A percentile compares a stretch with the other conserved stretches of the same genome.
Evolutionary conservation across 1,140 invertebrate species (phyloP).

Genomic region (Centruroides sculpturatus): DNA sequence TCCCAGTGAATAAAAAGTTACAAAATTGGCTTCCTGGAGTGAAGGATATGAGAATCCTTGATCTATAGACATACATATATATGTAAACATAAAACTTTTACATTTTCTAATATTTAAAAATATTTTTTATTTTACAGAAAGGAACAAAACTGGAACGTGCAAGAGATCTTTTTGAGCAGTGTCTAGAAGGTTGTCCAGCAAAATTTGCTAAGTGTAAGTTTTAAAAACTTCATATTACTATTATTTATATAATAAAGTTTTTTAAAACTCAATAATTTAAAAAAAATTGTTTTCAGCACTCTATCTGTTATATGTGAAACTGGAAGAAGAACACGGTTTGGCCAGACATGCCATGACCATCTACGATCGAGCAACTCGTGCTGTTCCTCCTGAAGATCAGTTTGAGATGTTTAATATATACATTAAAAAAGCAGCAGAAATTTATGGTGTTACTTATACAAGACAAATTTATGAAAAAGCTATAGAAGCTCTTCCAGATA

Average conservation of each 20-base stretch:
- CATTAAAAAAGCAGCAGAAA: conserved; percentile 92
- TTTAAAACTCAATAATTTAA: conserved; percentile 6
- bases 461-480: conserved; percentile 96
- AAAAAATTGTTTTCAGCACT: conserved; percentile 42
- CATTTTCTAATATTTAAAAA: neutral
- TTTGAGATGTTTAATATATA: conserved; percentile 99
- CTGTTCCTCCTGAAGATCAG: conserved; percentile 81
- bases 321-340: conserved; percentile 96
- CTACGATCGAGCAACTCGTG: conserved; percentile 84
- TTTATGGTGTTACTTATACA: conserved; percentile 93
- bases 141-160: conserved; percentile 92
- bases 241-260: neutral
- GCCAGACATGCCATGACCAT: conserved; percentile 95
- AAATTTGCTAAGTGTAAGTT: conserved; percentile 76
- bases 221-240: neutral
- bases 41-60: too few relatives aligned
- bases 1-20: too few relatives aligned
- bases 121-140: conserved; percentile 33
- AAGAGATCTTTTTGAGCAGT: conserved; percentile 97
- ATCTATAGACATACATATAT: neutral
- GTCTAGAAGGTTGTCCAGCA: conserved; percentile 83
- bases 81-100: neutral
- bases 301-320: conserved; percentile 90
- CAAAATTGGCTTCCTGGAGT: too few relatives aligned
- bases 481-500: conserved; percentile 81